Base-by-base conservation (phyloP, 2,797 vertebrate species). In the Acipenser transmontanus region DNA sequence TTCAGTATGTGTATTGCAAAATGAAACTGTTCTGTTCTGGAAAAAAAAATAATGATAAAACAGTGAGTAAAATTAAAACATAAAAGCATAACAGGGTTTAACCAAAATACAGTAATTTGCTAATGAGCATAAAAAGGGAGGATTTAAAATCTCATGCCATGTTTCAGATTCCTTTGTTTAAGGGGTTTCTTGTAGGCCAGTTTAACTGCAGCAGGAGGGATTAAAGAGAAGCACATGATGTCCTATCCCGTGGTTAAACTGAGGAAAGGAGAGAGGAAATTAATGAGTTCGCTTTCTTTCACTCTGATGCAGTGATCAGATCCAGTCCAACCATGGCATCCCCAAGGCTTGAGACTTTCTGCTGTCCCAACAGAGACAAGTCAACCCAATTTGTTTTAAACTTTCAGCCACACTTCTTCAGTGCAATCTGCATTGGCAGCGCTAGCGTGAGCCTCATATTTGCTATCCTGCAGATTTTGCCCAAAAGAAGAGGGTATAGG, bases 291-390 rank as follows among this genome's bases (percentile, higher is more conserved):
- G 74, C 61, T 61, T 57, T 57, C 7, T 62, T 34, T 34, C 4
- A 34, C 4, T 34, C 34, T 34, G 34, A 34, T 34, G 34, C 34
- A 4, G 34, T 34, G 34, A 34, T 34, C 34, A 34, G 34, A 34
- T 34, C 34, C 34, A 34, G 34, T 34, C 4, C 34, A 3, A 3
- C 56, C 74, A 97, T 97, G 95, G 95, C 95, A 68, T 96, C 95
- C 69, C 95, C 95, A 1, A 87, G 94, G 59, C 84, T 97, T 71
- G 94, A 97, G 86, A 97, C 94, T 0, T 97, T 95, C 84, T 98
- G 96, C 82, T 98, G 96, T 68, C 90, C 92, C 1, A 95, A 95
- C 79, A 81, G 94, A 8, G 95, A 98, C 76, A 77, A 85, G 0
- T 92, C 94, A 2, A 96, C 95, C 0, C 88, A 89, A 64, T 86